Base-by-base conservation (phyloP, 35 echinoderm and acorn worm genomes). In the Acanthaster planci region DNA sequence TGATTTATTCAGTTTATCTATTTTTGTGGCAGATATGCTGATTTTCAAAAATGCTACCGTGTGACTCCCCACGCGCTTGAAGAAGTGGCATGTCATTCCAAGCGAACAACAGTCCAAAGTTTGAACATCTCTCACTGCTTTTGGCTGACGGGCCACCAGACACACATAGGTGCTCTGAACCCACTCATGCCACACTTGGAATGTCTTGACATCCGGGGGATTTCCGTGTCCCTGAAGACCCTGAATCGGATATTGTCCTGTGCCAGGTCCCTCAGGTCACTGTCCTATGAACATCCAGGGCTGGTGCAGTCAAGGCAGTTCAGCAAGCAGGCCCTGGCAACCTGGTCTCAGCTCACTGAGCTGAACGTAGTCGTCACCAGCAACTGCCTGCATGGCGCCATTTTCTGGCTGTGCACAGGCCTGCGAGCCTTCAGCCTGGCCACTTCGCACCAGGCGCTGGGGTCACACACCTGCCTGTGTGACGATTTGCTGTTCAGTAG, bases 71-170 rank as follows among this genome's bases (percentile, higher is more conserved):
- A 72, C 64, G 30, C 23, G 10, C 64, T 72, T 31, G 22, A 10
- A 12, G 64, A 26, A 34, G 21, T 72, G 29, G 19, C 21, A 72
- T 26, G n/a, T 34, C 18, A 31, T 8, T 4, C 2, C 6, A 23
- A 23, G 30, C 3, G 7, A 12, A 0, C 30, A 6, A 14, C 18
- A 35, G 30, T 72, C 18, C 64, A 30, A 35, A 31, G 21, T 72
- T 72, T 72, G 26, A 72, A 72, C n/a, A 72, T 72, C 34, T 72
- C 64, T 10, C 23, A 72, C 23, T 72, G 64, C 64, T 72, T 27
- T 26, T 72, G 64, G 64, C 23, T 72, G 64, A 72, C 64, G 29
- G 18, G 23, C 14, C 19, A 26, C 56, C 56, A 59, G 56, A 12
- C 34, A 14, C 23, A 34, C 1, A 5, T 30, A 8, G 18, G 57